Evolutionary conservation across 2,113 vertebrate genomes (phyloP).

Genomic region (Sturnira hondurensis): DNA sequence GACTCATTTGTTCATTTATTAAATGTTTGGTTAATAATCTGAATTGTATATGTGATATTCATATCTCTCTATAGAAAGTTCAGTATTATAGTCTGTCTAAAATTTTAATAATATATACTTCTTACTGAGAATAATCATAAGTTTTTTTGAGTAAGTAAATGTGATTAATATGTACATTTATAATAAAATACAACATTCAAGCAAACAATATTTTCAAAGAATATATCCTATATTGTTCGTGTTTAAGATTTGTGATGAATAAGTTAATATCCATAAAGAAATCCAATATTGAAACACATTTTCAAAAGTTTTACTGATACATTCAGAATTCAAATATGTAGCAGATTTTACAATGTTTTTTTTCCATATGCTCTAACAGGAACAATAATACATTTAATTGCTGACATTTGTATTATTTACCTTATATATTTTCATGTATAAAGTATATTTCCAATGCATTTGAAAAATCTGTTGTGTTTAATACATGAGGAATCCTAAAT

Average conservation of each 20-base stretch:
- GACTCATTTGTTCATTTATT: conserved; percentile 44
- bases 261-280: conserved; percentile 62
- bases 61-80: background rate
- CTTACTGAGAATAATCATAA: conserved; percentile 12
- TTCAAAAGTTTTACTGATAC: conserved; percentile 63
- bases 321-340: conserved; percentile 61
- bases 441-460: background rate
- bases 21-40: conserved; percentile 59
- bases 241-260: conserved; percentile 52
- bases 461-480: background rate
- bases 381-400: conserved; percentile 60
- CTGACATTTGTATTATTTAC: conserved; percentile 49
- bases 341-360: conserved; percentile 61
- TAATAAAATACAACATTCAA: conserved; percentile 46
- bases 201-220: conserved; percentile 19
- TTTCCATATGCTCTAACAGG: conserved; percentile 46
- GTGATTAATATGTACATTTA: conserved; percentile 6
- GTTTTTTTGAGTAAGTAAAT: conserved; percentile 30
- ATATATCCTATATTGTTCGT: background rate
- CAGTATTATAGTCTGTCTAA: conserved; percentile 11
- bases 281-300: conserved; percentile 53
- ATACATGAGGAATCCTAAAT: conserved; percentile 37
- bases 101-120: conserved; percentile 38
- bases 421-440: conserved; percentile 53
- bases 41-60: background rate